Evolutionary conservation across 1,140 invertebrate genomes (phyloP), one percentile per base, ranked within the genome.

Genomic region (Solenopsis fugax): DNA sequence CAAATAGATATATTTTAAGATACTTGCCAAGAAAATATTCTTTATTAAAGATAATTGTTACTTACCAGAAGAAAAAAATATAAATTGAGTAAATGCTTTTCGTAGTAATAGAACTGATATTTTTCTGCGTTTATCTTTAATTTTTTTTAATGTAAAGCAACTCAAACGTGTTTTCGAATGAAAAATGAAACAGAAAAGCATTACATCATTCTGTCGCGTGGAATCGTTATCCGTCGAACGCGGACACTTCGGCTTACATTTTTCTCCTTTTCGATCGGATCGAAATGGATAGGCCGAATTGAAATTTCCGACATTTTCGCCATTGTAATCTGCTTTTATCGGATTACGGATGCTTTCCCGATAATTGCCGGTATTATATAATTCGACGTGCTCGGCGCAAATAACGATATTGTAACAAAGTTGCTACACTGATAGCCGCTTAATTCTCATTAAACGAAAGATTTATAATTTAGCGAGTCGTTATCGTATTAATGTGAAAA

Each of bases 291-390:
- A 82, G 80, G 67, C 41, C 24, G 24, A 58, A 60, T 58, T 12
- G 54, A 78, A 73, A 71, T 75, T 60, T 21, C 45, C 80, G 67
- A 58, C 54, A 75, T 75, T 75, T 24, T 60, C 80, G 9, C 69
- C 12, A 84, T 84, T 62, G 56, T 84, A 84, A 84, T 73, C 54
- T 48, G 69, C 80, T 84, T 75, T 64, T 48, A 84, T 34, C 69
- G 41, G 54, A 84, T 75, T 58, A 48, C 67, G 13, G 13, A 50
- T 60, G 69, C 73, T 84, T 84, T 75, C 80, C 18, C 69, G 69
- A 84, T 84, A 82, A 82, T 60, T 82, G 80, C 67, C 80, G 80
- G 52, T 41, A 73, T 84, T 73, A 84, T 81, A 78, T 48, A 78
- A 78, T 64, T 78, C 76, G 76, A 78, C n/a, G 34, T 73, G 24